Percentiles rank a stretch among this genome's conserved stretches.
Evolutionary conservation across 2,113 vertebrate species (phyloP).

Genomic region (Oxyura jamaicensis): DNA sequence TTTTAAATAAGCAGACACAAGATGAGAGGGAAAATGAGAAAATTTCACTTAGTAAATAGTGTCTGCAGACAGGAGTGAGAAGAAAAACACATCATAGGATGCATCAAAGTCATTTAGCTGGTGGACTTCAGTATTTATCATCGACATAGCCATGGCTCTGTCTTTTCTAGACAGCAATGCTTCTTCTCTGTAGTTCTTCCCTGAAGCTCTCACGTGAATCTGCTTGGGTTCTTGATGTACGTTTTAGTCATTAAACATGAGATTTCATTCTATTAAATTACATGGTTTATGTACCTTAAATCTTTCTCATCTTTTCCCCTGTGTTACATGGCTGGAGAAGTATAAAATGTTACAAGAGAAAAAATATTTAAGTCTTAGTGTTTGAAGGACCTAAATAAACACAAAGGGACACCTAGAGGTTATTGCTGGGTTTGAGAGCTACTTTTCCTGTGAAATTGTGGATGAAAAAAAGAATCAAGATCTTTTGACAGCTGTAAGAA

Average conservation of each 20-base stretch:
- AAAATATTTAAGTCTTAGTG: neutral
- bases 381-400: neutral
- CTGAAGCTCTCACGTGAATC: neutral
- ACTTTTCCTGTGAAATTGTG: neutral
- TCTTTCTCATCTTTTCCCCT: neutral
- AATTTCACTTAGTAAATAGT: neutral
- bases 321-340: neutral
- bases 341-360: neutral
- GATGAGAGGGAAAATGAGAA: neutral
- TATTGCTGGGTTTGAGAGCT: neutral
- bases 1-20: neutral
- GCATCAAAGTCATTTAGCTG: neutral
- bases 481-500: neutral
- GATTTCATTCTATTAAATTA: neutral
- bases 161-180: neutral
- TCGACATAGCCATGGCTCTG: neutral
- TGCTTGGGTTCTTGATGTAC: neutral
- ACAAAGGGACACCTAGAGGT: neutral
- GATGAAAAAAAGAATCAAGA: neutral
- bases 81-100: neutral
- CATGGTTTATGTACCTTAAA: neutral
- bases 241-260: neutral
- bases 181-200: neutral
- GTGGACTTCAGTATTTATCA: neutral
- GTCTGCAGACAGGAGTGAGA: neutral